phyloP scores from a whole-genome alignment of 2,888 invertebrate genomes.

The Caenorhabditis angaria region DNA sequence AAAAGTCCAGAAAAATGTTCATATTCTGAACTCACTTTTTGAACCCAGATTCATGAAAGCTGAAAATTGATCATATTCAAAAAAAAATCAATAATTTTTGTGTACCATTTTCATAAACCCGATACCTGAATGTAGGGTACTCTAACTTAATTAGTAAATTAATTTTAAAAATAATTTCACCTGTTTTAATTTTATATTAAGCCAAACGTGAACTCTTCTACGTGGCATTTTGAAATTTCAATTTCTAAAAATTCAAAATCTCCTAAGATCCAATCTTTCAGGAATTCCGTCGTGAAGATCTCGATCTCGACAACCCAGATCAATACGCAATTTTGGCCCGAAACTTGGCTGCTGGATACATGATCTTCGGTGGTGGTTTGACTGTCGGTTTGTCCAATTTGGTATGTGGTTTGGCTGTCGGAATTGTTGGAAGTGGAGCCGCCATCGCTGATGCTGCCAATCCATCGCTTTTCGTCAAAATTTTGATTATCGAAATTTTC shows the following conservation, averaged over 20 bases:
- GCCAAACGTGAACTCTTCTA: no score
- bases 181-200: no score
- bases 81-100: background rate
- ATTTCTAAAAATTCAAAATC: no score
- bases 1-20: background rate
- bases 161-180: no score
- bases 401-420: slow-evolving; percentile 91
- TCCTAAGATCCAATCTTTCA: slow-evolving; percentile 17
- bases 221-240: no score
- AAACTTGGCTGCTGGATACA: slow-evolving; percentile 79
- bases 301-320: slow-evolving; percentile 26
- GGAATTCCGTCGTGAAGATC: slow-evolving; percentile 60
- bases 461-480: slow-evolving; percentile 93
- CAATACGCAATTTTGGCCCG: slow-evolving; percentile 54
- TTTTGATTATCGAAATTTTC: slow-evolving; percentile 97
- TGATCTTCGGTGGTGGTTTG: slow-evolving; percentile 94
- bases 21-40: no score
- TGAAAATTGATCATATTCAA: no score
- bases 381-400: slow-evolving; percentile 94
- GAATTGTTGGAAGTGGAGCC: slow-evolving; percentile 96
- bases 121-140: no score
- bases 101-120: slow-evolving; percentile 12
- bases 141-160: background rate
- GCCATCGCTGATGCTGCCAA: slow-evolving; percentile 98
- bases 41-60: no score